Conservation (phyloP, 2,113 vertebrate genomes). For the Corythoichthys intestinalis region DNA sequence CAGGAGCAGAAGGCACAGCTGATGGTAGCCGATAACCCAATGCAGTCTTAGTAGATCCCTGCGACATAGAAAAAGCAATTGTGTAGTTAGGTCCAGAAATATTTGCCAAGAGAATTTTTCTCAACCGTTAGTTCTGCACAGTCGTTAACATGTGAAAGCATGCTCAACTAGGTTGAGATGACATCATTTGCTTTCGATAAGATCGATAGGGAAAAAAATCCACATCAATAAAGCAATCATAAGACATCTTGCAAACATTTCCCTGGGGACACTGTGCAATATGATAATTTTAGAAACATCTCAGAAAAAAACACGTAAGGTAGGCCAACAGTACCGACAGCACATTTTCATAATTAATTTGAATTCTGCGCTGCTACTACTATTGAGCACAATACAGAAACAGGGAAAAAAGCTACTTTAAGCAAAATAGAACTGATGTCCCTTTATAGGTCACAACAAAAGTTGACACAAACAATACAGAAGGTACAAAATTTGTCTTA, state of each 20-base stretch:
- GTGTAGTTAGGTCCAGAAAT: neutral
- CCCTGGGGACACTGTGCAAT: neutral
- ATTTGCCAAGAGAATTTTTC: too few species aligned
- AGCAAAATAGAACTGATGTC: neutral
- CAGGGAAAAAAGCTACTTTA: neutral
- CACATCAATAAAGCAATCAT: too few species aligned
- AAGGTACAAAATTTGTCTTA: constrained; percentile 61
- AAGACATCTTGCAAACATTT: neutral
- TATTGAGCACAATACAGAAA: neutral
- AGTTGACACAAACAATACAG: neutral
- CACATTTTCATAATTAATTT: neutral
- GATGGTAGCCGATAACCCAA: constrained; percentile 76
- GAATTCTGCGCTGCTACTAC: neutral
- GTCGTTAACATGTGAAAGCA: too few species aligned
- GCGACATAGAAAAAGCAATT: constrained; percentile 40
- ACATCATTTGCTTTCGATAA: neutral
- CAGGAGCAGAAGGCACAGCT: constrained; percentile 67
- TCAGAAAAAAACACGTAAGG: neutral
- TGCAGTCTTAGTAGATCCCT: constrained; percentile 78
- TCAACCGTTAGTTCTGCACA: too few species aligned
- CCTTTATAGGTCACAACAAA: neutral
- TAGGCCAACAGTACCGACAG: neutral
- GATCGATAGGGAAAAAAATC: neutral
- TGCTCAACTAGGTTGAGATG: too few species aligned
- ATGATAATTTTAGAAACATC: neutral